These are phyloP conservation scores for Lasioglossum marginatum DNA, from an alignment of 2,888 invertebrate genomes.

Conservation along the genomic window DNA sequence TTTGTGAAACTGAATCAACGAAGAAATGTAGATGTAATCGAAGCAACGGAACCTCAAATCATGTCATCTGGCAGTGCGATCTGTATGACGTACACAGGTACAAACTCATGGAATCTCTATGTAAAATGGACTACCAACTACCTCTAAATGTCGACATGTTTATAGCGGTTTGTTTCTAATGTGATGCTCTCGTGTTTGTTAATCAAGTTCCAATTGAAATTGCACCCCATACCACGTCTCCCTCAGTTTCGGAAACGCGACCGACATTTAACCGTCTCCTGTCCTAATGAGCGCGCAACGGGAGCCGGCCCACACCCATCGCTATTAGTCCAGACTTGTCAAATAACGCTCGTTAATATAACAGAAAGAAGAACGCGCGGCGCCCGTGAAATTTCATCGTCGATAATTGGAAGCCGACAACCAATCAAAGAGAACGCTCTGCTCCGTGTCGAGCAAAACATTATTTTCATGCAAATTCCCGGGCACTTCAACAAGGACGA, in stretches of 20 bases:
- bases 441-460: background rate
- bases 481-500: background rate
- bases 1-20: too few species aligned
- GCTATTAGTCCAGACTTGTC: background rate
- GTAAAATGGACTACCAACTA: too few species aligned
- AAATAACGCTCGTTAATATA: slow-evolving; percentile 2
- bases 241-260: slow-evolving; percentile 4
- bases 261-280: background rate
- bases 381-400: background rate
- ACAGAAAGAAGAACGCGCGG: background rate
- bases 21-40: too few species aligned
- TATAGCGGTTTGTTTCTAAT: too few species aligned
- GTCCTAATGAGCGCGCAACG: background rate
- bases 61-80: too few species aligned
- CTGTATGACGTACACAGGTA: too few species aligned
- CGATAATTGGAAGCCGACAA: background rate
- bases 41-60: too few species aligned
- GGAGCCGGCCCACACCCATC: background rate
- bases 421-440: slow-evolving; percentile 6
- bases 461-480: background rate
- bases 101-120: too few species aligned
- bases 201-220: background rate
- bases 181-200: background rate
- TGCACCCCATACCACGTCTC: background rate
- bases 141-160: too few species aligned